phyloP scores from a whole-genome alignment of 2,888 invertebrate genomes.

The Hirtodrosophila histrioides region DNA sequence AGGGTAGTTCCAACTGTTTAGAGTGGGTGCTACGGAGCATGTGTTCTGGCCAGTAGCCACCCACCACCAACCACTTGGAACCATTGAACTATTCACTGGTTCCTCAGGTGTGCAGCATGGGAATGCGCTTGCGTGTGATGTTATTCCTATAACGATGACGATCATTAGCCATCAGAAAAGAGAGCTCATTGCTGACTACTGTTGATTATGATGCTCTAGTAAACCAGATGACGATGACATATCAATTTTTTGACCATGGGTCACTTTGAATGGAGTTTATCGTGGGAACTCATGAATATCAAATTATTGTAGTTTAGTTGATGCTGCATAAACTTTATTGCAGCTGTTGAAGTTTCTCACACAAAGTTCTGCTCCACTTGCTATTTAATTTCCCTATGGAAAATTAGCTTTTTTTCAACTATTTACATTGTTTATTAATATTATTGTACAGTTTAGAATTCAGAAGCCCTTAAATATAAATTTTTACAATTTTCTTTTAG shows the following conservation, averaged over 20 bases:
- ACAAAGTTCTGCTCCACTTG: constrained; percentile 13
- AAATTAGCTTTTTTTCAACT: no score
- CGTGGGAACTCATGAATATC: constrained; percentile 77
- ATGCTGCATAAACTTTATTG: constrained; percentile 32
- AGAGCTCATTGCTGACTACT: not conserved
- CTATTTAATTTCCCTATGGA: constrained; percentile 7
- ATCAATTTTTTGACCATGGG: constrained; percentile 60
- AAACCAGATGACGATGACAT: constrained; percentile 82
- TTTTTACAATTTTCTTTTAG: no score
- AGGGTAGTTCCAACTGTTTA: constrained; percentile 18
- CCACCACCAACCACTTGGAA: constrained; percentile 42
- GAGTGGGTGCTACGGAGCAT: constrained; percentile 47
- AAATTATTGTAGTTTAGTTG: constrained; percentile 13
- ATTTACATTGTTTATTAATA: no score
- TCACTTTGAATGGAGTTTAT: constrained; percentile 39
- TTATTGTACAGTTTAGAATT: no score
- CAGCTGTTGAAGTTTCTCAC: constrained; percentile 41
- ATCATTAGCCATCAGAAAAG: constrained; percentile 54
- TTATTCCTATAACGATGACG: constrained; percentile 50
- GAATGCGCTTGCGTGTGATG: constrained; percentile 80
- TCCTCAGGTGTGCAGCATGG: constrained; percentile 76
- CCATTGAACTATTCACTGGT: constrained; percentile 12
- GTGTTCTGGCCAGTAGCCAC: constrained; percentile 6
- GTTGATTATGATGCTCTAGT: constrained; percentile 67
- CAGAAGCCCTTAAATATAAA: no score